These are phyloP conservation scores for Erythrolamprus reginae DNA, from an alignment of 2,113 vertebrate genomes.

Conservation along the genomic window DNA sequence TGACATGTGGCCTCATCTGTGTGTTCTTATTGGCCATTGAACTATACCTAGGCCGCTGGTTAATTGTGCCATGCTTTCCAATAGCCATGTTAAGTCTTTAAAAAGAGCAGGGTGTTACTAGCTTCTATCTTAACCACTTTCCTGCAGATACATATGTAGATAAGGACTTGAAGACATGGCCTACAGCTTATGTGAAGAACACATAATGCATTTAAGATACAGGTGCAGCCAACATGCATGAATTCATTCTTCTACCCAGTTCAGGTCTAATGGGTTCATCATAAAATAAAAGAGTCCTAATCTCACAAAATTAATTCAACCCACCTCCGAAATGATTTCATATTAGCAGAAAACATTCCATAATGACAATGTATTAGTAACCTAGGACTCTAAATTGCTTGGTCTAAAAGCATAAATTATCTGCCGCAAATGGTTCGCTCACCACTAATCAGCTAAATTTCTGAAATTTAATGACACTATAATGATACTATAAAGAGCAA, in stretches of 20 bases:
- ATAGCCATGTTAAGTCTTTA: too few relatives aligned
- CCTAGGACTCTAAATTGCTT: neutral
- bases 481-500: neutral
- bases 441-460: neutral
- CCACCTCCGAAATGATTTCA: neutral
- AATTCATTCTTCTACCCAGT: neutral
- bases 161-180: neutral
- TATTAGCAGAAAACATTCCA: neutral
- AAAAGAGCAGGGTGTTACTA: neutral
- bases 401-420: neutral
- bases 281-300: neutral
- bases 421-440: neutral
- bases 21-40: too few relatives aligned
- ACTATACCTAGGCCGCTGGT: too few relatives aligned
- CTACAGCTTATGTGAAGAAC: neutral
- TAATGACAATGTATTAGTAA: neutral
- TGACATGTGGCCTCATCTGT: too few relatives aligned
- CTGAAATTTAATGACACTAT: neutral
- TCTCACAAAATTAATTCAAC: neutral
- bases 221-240: neutral
- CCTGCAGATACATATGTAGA: neutral
- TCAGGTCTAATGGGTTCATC: neutral
- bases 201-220: neutral
- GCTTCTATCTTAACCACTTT: neutral
- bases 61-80: too few relatives aligned